Base-by-base conservation (phyloP, 2,113 vertebrate genomes). In the Motacilla tschutschensis region DNA sequence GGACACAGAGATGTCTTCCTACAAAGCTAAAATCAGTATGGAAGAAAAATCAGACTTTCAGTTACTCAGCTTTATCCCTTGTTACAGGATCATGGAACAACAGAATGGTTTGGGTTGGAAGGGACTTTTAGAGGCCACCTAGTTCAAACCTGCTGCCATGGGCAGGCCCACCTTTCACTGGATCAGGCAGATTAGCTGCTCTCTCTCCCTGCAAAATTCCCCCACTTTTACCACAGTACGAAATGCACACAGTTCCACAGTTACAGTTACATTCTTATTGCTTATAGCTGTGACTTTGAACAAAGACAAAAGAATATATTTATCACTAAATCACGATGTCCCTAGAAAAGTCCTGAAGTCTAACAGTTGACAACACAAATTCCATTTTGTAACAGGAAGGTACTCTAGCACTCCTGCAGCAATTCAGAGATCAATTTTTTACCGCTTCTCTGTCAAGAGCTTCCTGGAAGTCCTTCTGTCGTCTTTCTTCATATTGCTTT, bases 391-490 rank as follows among this genome's bases (percentile, higher is more conserved):
- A 86, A 67, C 14, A 79, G 20, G 13, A 66, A 59, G 13, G 9
- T 55, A 77, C 7, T 66, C 14, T 69, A 85, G 48, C 28, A 70
- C 18, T 66, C 16, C 53, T 51, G 48, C 8, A 88, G 24, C 16
- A 74, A 77, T n/a, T 65, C 33, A 88, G 13, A 36, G 13, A 90
- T 21, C 7, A 62, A 78, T 62, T 20, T 57, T 75, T 96, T 98
- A 99, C 99, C 96, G 96, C 97, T 95, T 99, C 98, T 95, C 96
- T 97, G 67, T 99, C 97, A 90, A 99, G 97, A 69, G 98, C 97
- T 94, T 98, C 98, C 83, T 97, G 97, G 89, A 98, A 98, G 77
- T 99, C 98, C 78, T 93, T 97, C 57, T 97, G 97, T 31, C 98
- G 94, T 72, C 97, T 97, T 90, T 98, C 97, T 76, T 99, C 97